phyloP scores from a whole-genome alignment of 2,888 invertebrate genomes.

The Pogonocherus hispidulus region DNA sequence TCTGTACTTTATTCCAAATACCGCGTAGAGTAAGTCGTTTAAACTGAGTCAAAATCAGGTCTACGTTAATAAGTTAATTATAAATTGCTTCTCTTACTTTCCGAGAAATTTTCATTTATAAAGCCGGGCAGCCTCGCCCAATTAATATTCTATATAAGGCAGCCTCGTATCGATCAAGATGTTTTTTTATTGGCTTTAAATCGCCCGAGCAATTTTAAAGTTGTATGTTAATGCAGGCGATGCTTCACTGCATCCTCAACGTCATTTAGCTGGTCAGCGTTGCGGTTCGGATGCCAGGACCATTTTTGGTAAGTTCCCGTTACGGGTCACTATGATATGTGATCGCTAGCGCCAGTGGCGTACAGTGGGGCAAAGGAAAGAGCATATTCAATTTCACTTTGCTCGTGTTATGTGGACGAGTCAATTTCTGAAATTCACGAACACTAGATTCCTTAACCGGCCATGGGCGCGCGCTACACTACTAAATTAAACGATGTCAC shows the following conservation, averaged over 20 bases:
- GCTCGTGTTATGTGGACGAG: too few relatives aligned
- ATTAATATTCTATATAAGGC: neutral
- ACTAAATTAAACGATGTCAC: too few relatives aligned
- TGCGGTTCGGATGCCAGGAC: slow-evolving; percentile 44
- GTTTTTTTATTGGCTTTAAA: neutral
- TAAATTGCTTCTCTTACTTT: neutral
- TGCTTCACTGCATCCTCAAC: slow-evolving; percentile 38
- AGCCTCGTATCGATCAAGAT: neutral
- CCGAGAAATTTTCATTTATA: neutral
- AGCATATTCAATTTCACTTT: too few relatives aligned
- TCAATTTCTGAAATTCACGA: too few relatives aligned
- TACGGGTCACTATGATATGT: slow-evolving; percentile 24
- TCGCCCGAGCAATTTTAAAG: neutral
- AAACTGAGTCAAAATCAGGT: neutral
- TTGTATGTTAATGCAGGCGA: slow-evolving; percentile 38
- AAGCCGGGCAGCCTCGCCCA: neutral
- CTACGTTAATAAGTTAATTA: neutral
- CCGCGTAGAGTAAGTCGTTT: neutral
- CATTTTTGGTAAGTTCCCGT: slow-evolving; percentile 48
- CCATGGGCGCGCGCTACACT: too few relatives aligned
- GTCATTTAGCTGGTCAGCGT: slow-evolving; percentile 36
- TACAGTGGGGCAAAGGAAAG: neutral
- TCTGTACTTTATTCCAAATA: too few relatives aligned
- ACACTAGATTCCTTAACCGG: too few relatives aligned
- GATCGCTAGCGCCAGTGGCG: neutral